A percentile compares a stretch with the other conserved stretches of the same genome.
Conservation (phyloP, 2,797 vertebrate species). For the Trachurus trachurus region DNA sequence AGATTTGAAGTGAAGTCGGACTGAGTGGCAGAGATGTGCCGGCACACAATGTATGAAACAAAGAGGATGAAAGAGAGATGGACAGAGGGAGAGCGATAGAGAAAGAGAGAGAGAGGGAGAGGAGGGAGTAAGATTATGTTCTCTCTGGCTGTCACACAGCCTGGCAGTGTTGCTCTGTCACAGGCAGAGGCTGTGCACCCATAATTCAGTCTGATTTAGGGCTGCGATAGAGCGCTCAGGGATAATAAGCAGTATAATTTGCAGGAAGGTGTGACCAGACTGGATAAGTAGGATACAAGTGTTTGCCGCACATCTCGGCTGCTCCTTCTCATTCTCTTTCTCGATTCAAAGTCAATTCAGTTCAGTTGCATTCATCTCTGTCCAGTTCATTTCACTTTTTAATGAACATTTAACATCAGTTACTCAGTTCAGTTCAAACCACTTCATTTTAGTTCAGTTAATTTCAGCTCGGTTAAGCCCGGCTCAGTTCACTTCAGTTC, state of each 20-base stretch:
- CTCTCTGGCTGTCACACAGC: slow-evolving; percentile 63
- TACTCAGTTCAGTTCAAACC: slow-evolving; percentile 27
- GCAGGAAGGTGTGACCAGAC: slow-evolving; percentile 80
- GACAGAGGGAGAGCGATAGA: slow-evolving; percentile 13
- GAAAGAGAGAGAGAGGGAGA: slow-evolving; percentile 21
- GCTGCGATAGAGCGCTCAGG: slow-evolving; percentile 73
- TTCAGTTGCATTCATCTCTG: slow-evolving; percentile 27
- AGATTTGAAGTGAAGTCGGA: slow-evolving; percentile 37
- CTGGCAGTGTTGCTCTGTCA: slow-evolving; percentile 59
- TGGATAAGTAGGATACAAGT: slow-evolving; percentile 61
- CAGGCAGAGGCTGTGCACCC: slow-evolving; percentile 69
- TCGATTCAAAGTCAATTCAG: slow-evolving; percentile 49
- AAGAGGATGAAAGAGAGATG: slow-evolving; percentile 45
- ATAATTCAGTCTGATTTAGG: slow-evolving; percentile 82
- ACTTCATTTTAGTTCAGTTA: slow-evolving; percentile 4
- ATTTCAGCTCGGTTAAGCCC: neutral
- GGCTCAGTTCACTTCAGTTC: too few species aligned
- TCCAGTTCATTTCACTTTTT: slow-evolving; percentile 44
- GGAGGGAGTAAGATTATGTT: slow-evolving; percentile 52
- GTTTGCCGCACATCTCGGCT: slow-evolving; percentile 43
- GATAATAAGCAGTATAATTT: slow-evolving; percentile 84
- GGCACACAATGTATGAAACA: slow-evolving; percentile 34
- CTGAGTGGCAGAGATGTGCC: slow-evolving; percentile 23
- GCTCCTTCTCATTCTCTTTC: slow-evolving; percentile 17
- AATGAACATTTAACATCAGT: slow-evolving; percentile 40